A percentile compares a stretch with the other conserved stretches of the same genome.
Conservation (phyloP, 2,797 vertebrate genomes). For the Lepus oiostolus region DNA sequence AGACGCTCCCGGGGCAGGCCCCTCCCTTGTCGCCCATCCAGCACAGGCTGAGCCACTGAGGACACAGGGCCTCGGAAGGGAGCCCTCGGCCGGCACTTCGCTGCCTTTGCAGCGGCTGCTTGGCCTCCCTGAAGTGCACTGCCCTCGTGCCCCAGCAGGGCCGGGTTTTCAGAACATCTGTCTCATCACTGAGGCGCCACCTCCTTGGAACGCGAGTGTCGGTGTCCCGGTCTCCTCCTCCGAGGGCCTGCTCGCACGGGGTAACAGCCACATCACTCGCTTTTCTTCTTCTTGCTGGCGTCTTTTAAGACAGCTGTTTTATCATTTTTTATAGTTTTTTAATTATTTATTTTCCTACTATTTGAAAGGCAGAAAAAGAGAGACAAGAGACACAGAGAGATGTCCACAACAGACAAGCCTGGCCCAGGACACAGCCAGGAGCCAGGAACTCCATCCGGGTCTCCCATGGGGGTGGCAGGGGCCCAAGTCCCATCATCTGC, state of each 20-base stretch:
- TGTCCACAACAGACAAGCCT: too few species aligned
- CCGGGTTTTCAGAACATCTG: background rate
- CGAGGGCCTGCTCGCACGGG: background rate
- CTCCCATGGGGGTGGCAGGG: too few species aligned
- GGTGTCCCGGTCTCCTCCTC: background rate
- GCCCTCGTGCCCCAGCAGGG: background rate
- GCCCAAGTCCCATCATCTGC: too few species aligned
- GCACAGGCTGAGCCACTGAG: background rate
- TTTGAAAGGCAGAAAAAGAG: too few species aligned
- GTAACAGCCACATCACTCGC: background rate
- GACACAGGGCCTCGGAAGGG: background rate
- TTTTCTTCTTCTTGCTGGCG: background rate
- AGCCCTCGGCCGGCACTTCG: background rate
- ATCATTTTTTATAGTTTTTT: too few species aligned
- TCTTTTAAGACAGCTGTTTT: too few species aligned
- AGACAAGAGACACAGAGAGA: too few species aligned
- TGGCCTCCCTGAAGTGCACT: background rate
- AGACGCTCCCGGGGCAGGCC: conserved; percentile 19
- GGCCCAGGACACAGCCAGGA: too few species aligned
- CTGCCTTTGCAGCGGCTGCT: background rate
- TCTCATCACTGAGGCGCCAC: background rate
- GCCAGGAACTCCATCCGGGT: too few species aligned
- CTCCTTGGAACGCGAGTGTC: background rate
- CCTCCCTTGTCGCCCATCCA: background rate
- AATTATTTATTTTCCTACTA: too few species aligned